Evolutionary conservation across 2,888 invertebrate species (phyloP).

Genomic region (Piscicola geometra): DNA sequence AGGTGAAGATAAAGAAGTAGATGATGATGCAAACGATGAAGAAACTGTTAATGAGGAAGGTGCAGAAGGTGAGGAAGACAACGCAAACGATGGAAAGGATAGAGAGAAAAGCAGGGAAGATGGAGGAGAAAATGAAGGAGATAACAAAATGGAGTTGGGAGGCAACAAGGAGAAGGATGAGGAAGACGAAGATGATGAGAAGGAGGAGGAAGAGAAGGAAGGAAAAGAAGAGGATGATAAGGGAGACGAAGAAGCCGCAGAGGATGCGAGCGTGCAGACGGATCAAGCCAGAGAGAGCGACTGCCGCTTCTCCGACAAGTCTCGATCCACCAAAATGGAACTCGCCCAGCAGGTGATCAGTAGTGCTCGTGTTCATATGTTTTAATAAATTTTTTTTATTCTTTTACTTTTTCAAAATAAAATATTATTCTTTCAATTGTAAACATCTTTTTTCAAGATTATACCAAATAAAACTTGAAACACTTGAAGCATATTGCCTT

Average conservation of each 20-base stretch:
- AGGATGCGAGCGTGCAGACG: neutral
- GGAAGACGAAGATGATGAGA: constrained; percentile 12
- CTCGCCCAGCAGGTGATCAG: constrained; percentile 1
- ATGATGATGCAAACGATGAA: constrained; percentile 23
- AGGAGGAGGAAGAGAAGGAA: neutral
- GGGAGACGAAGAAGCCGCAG: neutral
- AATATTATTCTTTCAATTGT: no score
- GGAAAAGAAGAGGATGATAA: constrained; percentile 1
- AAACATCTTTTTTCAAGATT: no score
- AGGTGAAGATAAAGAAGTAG: neutral
- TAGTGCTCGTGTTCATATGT: no score
- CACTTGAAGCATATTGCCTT: neutral
- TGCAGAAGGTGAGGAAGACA: constrained; percentile 10
- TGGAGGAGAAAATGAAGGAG: neutral
- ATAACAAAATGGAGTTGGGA: constrained; percentile 12
- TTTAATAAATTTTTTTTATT: neutral
- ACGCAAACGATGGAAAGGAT: constrained; percentile 13
- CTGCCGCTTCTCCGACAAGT: neutral
- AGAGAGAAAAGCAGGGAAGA: neutral
- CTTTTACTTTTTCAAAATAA: no score
- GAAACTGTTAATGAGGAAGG: constrained; percentile 56
- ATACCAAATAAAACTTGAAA: no score
- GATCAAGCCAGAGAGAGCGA: neutral
- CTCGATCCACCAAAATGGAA: constrained; percentile 1
- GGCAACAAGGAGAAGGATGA: neutral